Evolutionary conservation across 2,888 invertebrate species (phyloP).

Genomic region (Pemphredon lugubris): DNA sequence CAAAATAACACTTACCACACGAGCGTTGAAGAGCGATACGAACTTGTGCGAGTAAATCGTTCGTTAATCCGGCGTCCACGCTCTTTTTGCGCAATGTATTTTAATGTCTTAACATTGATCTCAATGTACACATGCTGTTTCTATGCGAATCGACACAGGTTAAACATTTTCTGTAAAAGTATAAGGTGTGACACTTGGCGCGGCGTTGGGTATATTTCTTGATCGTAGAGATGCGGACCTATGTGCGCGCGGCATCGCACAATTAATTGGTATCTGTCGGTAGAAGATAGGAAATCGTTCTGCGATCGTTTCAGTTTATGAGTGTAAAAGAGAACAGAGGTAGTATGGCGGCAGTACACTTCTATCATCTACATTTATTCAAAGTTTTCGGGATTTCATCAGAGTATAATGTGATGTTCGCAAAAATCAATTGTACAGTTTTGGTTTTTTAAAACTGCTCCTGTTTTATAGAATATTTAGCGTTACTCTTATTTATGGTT

Average conservation of each 20-base stretch:
- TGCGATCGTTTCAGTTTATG: constrained; percentile 52
- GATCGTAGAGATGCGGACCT: constrained; percentile 33
- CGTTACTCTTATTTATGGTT: background rate
- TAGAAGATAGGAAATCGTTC: constrained; percentile 25
- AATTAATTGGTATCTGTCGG: constrained; percentile 20
- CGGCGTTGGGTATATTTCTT: constrained; percentile 34
- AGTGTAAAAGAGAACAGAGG: constrained; percentile 70
- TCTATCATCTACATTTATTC: too few relatives aligned
- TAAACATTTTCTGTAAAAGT: constrained; percentile 73
- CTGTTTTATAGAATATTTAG: background rate
- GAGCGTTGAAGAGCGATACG: constrained; percentile 57
- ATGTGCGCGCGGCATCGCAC: constrained; percentile 28
- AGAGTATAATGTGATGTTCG: too few relatives aligned
- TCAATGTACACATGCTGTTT: constrained; percentile 52
- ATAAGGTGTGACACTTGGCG: constrained; percentile 78
- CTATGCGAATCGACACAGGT: constrained; percentile 60
- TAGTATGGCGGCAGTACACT: constrained; percentile 12
- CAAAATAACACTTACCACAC: constrained; percentile 55
- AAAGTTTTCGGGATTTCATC: too few relatives aligned
- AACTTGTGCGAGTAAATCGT: constrained; percentile 58
- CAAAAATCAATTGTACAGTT: too few relatives aligned
- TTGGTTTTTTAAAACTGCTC: too few relatives aligned
- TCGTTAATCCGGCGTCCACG: constrained; percentile 59
- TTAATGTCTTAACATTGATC: constrained; percentile 43
- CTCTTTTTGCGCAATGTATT: constrained; percentile 60